A percentile compares a stretch with the other conserved stretches of the same genome.
These are phyloP conservation scores for Saccostrea glomerata DNA, from an alignment of 1,140 invertebrate species.

Conservation along the genomic window DNA sequence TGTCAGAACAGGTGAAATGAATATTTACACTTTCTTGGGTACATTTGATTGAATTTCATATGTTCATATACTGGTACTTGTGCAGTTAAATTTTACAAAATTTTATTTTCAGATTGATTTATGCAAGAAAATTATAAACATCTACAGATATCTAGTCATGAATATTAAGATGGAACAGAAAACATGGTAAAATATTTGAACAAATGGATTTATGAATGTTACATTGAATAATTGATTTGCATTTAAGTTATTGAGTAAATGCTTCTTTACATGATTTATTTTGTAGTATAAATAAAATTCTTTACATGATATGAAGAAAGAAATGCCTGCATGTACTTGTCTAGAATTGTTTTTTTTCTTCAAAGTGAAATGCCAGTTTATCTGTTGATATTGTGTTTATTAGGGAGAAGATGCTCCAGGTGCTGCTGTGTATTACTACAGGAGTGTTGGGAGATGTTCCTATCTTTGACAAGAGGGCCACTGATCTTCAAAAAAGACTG, in stretches of 20 bases:
- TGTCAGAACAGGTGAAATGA: constrained; percentile 69
- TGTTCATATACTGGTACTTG: background rate
- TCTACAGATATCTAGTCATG: constrained; percentile 98
- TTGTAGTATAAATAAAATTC: too few species aligned
- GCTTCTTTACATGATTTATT: background rate
- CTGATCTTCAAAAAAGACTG: constrained; percentile 89
- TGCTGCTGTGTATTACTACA: constrained; percentile 95
- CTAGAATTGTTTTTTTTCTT: too few species aligned
- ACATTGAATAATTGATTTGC: background rate
- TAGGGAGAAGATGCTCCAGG: constrained; percentile 92
- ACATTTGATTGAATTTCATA: constrained; percentile 49
- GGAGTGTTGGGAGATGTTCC: constrained; percentile 89
- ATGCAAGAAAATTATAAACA: constrained; percentile 96
- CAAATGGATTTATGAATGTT: too few species aligned
- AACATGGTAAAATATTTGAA: constrained; percentile 86
- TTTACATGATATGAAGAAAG: too few species aligned
- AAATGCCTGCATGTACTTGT: too few species aligned
- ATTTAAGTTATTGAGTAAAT: background rate
- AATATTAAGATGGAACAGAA: constrained; percentile 94
- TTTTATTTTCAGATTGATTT: constrained; percentile 89
- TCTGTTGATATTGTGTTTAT: background rate
- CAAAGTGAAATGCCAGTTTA: background rate
- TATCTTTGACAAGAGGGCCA: constrained; percentile 85
- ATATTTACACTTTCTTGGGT: background rate
- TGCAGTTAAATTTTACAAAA: background rate